Evolutionary conservation across 2,797 vertebrate genomes (phyloP).

Genomic region (Lepidocolaptes lacrymiger): DNA sequence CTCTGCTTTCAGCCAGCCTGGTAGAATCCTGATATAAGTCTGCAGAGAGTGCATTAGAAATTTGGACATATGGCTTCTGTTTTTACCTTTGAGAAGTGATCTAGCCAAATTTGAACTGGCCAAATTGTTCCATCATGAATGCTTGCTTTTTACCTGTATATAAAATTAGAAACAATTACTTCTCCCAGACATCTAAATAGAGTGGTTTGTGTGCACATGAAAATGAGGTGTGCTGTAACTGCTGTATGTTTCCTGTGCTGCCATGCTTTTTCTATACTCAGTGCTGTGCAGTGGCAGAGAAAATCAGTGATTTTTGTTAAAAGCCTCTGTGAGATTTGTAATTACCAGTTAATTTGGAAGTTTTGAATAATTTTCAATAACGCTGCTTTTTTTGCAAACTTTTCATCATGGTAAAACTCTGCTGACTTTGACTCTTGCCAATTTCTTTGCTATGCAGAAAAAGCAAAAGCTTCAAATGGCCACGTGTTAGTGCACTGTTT

Average conservation of each 20-base stretch:
- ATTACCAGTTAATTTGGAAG: background rate
- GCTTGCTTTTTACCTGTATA: background rate
- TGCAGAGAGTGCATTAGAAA: background rate
- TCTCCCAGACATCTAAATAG: background rate
- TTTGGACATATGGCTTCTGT: background rate
- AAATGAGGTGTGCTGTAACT: background rate
- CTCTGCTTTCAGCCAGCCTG: conserved; percentile 8
- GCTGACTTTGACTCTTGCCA: conserved; percentile 10
- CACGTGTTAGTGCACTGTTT: conserved; percentile 95
- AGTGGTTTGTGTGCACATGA: background rate
- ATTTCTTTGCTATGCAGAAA: conserved; percentile 79
- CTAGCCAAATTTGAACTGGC: background rate
- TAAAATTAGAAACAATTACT: conserved; percentile 29
- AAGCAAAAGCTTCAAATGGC: conserved; percentile 92
- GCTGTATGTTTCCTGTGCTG: background rate
- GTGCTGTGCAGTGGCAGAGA: background rate
- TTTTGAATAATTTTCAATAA: background rate
- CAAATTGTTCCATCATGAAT: background rate
- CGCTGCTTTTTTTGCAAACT: background rate
- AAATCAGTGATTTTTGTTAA: background rate
- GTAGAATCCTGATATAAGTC: background rate
- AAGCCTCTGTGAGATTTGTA: background rate
- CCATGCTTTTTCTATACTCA: background rate
- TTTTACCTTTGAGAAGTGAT: background rate
- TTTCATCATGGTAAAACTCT: background rate